Percentiles rank a stretch among this genome's conserved stretches.
These are phyloP conservation scores for Drosophila cognata DNA, from an alignment of 2,888 invertebrate genomes.

Conservation along the genomic window DNA sequence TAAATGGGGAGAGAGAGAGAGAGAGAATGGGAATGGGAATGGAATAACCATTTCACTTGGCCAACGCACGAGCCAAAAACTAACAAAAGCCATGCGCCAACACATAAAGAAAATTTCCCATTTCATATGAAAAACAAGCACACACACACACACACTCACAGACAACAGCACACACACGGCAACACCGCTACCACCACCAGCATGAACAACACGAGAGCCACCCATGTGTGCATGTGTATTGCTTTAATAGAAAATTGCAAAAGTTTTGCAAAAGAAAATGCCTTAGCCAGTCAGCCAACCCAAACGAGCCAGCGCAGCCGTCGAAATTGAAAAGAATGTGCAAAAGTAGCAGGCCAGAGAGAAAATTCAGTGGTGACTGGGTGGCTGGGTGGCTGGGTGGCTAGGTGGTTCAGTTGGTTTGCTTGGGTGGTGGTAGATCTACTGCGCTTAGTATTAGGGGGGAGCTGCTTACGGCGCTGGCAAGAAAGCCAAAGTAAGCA, in stretches of 20 bases:
- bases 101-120: conserved; percentile 78
- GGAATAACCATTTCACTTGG: conserved; percentile 47
- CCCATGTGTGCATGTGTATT: conserved; percentile 72
- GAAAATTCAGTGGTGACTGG: conserved; percentile 41
- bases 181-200: conserved; percentile 41
- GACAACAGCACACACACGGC: conserved; percentile 41
- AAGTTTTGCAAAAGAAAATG: conserved; percentile 81
- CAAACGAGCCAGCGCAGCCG: conserved; percentile 60
- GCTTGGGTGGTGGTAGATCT: conserved; percentile 40
- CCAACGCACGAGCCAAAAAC: conserved; percentile 56
- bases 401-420: conserved; percentile 5
- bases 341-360: conserved; percentile 72
- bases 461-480: conserved; percentile 47
- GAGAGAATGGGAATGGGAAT: conserved; percentile 12
- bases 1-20: conserved; percentile 5
- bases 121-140: conserved; percentile 70
- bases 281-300: conserved; percentile 74
- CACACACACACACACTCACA: conserved; percentile 25
- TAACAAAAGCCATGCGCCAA: conserved; percentile 73
- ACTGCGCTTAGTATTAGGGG: conserved; percentile 31
- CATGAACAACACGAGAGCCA: conserved; percentile 15
- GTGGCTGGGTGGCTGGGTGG: conserved; percentile 10
- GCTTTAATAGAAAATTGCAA: conserved; percentile 82
- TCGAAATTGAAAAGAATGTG: conserved; percentile 81
- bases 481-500: conserved; percentile 78